Base-by-base conservation (phyloP, 2,797 vertebrate species). In the Erpetoichthys calabaricus region DNA sequence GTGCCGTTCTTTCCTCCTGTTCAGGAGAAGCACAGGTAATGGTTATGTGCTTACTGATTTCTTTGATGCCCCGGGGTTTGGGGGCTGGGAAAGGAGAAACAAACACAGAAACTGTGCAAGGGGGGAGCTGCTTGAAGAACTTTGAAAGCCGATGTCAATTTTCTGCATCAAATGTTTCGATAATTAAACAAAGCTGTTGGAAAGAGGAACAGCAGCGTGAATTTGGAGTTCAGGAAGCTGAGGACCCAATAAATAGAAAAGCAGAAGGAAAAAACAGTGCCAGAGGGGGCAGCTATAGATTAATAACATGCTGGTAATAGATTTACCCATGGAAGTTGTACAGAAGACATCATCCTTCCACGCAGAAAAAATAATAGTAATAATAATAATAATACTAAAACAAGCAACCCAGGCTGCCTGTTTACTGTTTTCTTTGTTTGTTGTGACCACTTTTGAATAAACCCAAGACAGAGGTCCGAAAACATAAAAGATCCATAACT, bases 111-210 rank as follows among this genome's bases (percentile, higher is more conserved):
- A 50, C 8, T 61, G 68, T 68, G 73, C 69, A 71, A 67, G 73
- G 68, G 67, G 63, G 51, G n/a, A 44, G 47, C 46, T 66, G 68
- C 76, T 76, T 69, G 65, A 41, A 51, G 25, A 75, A 74, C 74
- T 76, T 75, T 78, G 75, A 64, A 74, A 75, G 79, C 81, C 82
- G 75, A 80, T 86, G 86, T 85, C 85, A 86, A 88, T 89, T 88
- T 89, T 89, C 86, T 86, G 86, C 86, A 88, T 88, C 83, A 86
- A 87, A 86, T 88, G 86, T 87, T 89, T 88, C 87, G 84, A 84
- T 89, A 89, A 89, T 89, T 89, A 88, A 86, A 86, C 82, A 80
- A 86, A 86, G 86, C 83, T 86, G 86, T 85, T 82, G 82, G 85
- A 80, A 82, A 80, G 80, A 78, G 76, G 79, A 77, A 66, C 46